Percentiles rank a stretch among this genome's conserved stretches.
Evolutionary conservation across 2,888 invertebrate genomes (phyloP).

Genomic region (Prenolepis imparis): DNA sequence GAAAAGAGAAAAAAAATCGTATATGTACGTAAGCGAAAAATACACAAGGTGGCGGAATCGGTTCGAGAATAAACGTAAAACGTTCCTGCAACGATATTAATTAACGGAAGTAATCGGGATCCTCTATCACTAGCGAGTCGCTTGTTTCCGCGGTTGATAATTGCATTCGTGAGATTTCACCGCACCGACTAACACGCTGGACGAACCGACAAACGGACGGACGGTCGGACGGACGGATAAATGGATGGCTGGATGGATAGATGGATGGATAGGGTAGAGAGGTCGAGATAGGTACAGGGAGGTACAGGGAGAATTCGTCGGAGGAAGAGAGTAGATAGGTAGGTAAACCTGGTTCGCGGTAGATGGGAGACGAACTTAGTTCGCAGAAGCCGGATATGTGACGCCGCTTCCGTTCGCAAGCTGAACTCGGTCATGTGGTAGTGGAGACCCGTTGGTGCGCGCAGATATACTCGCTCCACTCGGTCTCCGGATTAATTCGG

Average conservation of each 20-base stretch:
- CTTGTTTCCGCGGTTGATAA: constrained; percentile 76
- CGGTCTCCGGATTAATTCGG: constrained; percentile 81
- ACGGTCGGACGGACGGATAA: background rate
- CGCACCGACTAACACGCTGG: constrained; percentile 52
- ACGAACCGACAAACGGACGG: constrained; percentile 27
- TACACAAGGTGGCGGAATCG: constrained; percentile 39
- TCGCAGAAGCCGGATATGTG: constrained; percentile 81
- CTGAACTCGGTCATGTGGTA: constrained; percentile 72
- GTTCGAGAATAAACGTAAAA: constrained; percentile 48
- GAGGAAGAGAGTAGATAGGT: constrained; percentile 21
- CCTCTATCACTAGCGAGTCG: constrained; percentile 52
- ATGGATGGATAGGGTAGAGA: constrained; percentile 50
- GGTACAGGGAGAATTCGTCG: constrained; percentile 13
- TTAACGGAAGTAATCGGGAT: constrained; percentile 64
- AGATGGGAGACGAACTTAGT: constrained; percentile 75
- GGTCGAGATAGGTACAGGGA: background rate
- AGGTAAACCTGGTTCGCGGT: constrained; percentile 34
- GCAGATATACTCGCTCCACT: constrained; percentile 63
- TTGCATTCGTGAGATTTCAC: constrained; percentile 75
- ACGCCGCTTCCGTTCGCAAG: constrained; percentile 80
- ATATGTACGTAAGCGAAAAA: background rate
- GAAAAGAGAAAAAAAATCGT: no score
- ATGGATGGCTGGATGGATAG: constrained; percentile 38
- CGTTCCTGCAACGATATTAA: constrained; percentile 59
- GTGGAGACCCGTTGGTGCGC: constrained; percentile 61